Conservation (phyloP, 92 coral and sea anemone species). For the Bergia puertoricense region DNA sequence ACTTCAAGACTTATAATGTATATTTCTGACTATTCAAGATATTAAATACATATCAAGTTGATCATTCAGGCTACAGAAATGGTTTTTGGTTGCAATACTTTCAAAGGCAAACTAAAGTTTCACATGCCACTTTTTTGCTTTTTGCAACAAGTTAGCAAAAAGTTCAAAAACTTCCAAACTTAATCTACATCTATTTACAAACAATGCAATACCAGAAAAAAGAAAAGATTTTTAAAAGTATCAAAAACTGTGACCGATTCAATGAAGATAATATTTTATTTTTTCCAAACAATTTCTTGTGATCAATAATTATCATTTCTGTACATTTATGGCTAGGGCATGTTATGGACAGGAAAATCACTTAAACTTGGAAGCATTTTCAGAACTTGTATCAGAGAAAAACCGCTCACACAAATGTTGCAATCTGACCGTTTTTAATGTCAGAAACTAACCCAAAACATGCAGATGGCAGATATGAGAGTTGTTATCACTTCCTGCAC, state of each 20-base stretch:
- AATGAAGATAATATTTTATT: too few relatives aligned
- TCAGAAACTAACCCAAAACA: background rate
- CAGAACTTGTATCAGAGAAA: too few relatives aligned
- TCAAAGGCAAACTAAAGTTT: background rate
- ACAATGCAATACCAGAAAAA: background rate
- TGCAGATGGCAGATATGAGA: background rate
- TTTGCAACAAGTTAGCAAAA: background rate
- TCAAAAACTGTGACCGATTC: background rate
- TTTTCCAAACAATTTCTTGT: background rate
- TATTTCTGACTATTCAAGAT: background rate
- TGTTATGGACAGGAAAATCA: too few relatives aligned
- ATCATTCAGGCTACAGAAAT: background rate
- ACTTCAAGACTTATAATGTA: too few relatives aligned
- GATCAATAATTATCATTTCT: too few relatives aligned
- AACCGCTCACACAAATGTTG: too few relatives aligned
- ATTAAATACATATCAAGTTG: background rate
- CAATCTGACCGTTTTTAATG: background rate
- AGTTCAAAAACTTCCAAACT: background rate
- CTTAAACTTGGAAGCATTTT: too few relatives aligned
- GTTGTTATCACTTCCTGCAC: background rate
- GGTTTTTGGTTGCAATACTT: background rate
- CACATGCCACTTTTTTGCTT: background rate
- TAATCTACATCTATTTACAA: too few relatives aligned
- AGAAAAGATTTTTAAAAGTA: too few relatives aligned
- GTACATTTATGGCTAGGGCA: background rate